These are phyloP conservation scores for Peromyscus eremicus DNA, from an alignment of 2,797 vertebrate species.

Conservation along the genomic window DNA sequence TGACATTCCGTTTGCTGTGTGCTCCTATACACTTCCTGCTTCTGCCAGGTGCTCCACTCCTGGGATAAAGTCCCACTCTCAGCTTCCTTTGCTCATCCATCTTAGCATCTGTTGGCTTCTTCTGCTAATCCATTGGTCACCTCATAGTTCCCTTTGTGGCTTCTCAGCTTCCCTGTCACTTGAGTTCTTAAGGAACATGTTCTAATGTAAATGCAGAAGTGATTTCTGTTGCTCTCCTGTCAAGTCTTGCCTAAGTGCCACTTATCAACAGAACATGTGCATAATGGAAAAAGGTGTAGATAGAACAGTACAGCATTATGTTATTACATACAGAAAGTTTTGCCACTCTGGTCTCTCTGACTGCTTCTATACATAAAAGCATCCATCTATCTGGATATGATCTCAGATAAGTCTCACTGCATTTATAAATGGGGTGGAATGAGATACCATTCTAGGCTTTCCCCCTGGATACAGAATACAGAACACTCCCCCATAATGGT, in stretches of 20 bases:
- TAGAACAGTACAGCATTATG: neutral
- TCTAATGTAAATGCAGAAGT: neutral
- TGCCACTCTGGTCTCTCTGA: neutral
- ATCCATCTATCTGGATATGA: slow-evolving; percentile 56
- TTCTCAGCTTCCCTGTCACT: neutral
- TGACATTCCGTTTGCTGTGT: no score
- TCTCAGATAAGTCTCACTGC: slow-evolving; percentile 66
- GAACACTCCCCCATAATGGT: slow-evolving; percentile 42
- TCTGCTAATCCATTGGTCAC: neutral
- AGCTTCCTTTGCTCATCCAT: rapidly evolving
- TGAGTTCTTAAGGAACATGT: neutral
- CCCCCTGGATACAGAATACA: slow-evolving; percentile 75
- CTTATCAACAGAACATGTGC: slow-evolving; percentile 50
- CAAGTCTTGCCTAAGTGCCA: slow-evolving; percentile 23
- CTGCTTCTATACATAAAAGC: neutral
- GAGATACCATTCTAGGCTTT: slow-evolving; percentile 56
- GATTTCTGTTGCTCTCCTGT: neutral
- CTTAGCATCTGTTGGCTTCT: neutral
- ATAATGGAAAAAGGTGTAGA: neutral
- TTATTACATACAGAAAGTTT: neutral
- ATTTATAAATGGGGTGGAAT: slow-evolving; percentile 62
- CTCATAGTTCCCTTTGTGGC: neutral
- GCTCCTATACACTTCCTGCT: neutral
- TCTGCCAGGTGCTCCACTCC: neutral
- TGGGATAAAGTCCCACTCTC: neutral